A percentile compares a stretch with the other conserved stretches of the same genome.
These are phyloP conservation scores for Drosophila birchii DNA, from an alignment of 2,888 invertebrate species.

Conservation along the genomic window DNA sequence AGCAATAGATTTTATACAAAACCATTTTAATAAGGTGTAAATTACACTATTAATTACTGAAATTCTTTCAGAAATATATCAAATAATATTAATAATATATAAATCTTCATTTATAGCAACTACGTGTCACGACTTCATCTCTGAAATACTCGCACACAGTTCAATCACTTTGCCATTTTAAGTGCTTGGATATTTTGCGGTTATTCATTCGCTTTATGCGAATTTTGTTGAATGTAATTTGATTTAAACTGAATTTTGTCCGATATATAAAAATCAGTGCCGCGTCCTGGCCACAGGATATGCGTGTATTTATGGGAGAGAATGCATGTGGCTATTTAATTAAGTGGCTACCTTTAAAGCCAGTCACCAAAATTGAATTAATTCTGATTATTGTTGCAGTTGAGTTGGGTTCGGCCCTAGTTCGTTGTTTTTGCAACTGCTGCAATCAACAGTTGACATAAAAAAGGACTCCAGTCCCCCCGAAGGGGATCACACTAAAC, in stretches of 20 bases:
- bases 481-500: constrained; percentile 28
- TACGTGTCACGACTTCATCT: constrained; percentile 9
- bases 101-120: too few species aligned
- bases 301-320: constrained; percentile 18
- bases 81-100: too few species aligned
- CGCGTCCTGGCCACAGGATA: constrained; percentile 50
- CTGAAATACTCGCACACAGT: constrained; percentile 52
- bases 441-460: constrained; percentile 65
- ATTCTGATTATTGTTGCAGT: constrained; percentile 48
- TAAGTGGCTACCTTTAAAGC: constrained; percentile 60
- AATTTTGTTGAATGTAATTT: constrained; percentile 77
- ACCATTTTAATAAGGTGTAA: neutral
- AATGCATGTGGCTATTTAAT: constrained; percentile 64
- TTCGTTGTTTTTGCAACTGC: neutral
- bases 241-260: constrained; percentile 57
- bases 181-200: constrained; percentile 76
- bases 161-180: constrained; percentile 77
- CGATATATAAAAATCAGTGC: constrained; percentile 37
- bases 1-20: neutral
- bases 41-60: neutral
- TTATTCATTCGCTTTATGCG: constrained; percentile 70
- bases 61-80: neutral
- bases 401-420: neutral
- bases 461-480: constrained; percentile 32
- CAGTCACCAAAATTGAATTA: constrained; percentile 67